Base-by-base conservation (phyloP, 2,888 invertebrate species). In the Alsophila aescularia region DNA sequence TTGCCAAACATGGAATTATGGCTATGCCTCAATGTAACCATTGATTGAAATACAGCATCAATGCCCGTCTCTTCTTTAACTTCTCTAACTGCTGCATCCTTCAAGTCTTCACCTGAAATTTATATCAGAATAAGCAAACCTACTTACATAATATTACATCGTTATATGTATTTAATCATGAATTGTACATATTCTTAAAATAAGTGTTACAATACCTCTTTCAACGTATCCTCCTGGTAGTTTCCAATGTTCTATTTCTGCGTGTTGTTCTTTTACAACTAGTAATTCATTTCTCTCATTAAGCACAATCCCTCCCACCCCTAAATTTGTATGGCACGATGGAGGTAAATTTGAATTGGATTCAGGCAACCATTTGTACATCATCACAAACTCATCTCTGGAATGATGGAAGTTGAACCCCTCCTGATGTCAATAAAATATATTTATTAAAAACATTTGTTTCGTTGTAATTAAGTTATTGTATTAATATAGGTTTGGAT, bases 211-310 rank as follows among this genome's bases (percentile, higher is more conserved):
- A 35, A 29, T 83, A 96, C 96, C 95, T 85, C 95, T 95, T 81
- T 98, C 96, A 13, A 97, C 96, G 86, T 96, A 96, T 44, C 98
- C 98, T 47, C 98, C 98, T 12, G 98, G 98, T 6, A 98, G 88
- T 87, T 98, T 98, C 97, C 97, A 98, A 73, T 94, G 93, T 2
- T 93, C 87, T 39, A 78, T 73, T 13, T 90, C 78, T 53, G 90
- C 85, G 72, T 93, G 93, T 72, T 94, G 94, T 77, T 98, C 98
- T 65, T 94, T 93, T 0, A 98, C 96, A 14, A 96, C 96, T 45
- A 98, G 90, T 48, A 98, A 86, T 85, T 97, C 93, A 50, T 95
- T 92, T 7, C 94, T 91, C 5, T 95, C 93, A 82, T 97, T 96
- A 0, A 97, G 92, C 6, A 98, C 97, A 65, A 98, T 93, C 5